Base-by-base conservation (phyloP, 2,888 invertebrate species). In the Prenolepis imparis region DNA sequence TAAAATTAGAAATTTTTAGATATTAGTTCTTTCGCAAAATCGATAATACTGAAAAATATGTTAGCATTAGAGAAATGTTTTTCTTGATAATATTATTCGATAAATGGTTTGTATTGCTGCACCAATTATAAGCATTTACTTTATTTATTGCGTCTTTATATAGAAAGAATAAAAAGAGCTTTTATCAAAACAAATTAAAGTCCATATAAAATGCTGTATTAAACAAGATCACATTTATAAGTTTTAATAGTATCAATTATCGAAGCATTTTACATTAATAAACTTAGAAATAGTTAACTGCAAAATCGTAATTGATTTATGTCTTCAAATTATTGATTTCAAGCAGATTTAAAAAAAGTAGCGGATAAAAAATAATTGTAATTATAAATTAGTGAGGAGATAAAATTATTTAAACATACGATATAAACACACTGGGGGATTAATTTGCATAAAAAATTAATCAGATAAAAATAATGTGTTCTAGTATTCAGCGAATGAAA, bases 251-350 rank as follows among this genome's bases (percentile, higher is more conserved):
- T 24, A 44, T 44, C 21, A 64, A 36, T 55, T 9, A 9, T 32
- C 48, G 12, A 41, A 73, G 24, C 8, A 63, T 9, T 32, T 44
- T 8, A 21, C n/a, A 32, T 32, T 32, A 32, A 36, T 36, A 66
- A 64, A 32, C 2, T 9, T 59, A 74, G n/a, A n/a, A 12, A 21
- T 61, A 32, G 18, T 21, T 44, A 28, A 18, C n/a, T 48, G 11
- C 28, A 44, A 67, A 15, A 41, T n/a, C 15, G 75, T 66, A 74
- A 81, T 70, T 89, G 86, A 90, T 89, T 91, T 89, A 90, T 89
- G 83, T 88, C 84, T 87, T 89, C 90, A 90, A 89, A 90, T 87
- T 83, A 59, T 90, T 87, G 87, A 91, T 91, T 88, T 85, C 80
- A 24, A 57, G 72, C 80, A 70, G 81, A 72, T 84, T 83, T 83